A percentile compares a stretch with the other conserved stretches of the same genome.
Conservation (phyloP, 1,140 invertebrate species). For the Pantala flavescens region DNA sequence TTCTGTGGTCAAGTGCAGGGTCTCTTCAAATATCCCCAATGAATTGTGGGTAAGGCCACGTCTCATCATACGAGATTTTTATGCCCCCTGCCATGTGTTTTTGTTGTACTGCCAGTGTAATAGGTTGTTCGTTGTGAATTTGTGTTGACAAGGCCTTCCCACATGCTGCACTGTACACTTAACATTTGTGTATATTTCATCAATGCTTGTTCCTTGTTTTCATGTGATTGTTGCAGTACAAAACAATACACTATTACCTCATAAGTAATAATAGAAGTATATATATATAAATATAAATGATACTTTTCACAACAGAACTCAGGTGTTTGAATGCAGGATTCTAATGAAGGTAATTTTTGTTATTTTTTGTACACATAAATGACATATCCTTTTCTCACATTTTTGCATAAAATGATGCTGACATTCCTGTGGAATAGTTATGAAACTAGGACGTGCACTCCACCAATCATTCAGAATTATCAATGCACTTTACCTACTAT, state of each 20-base stretch:
- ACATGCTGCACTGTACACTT: slow-evolving; percentile 4
- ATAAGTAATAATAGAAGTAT: slow-evolving; percentile 11
- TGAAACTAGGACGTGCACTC: slow-evolving; percentile 4
- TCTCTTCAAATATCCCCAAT: slow-evolving; percentile 4
- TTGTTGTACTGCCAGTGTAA: background rate
- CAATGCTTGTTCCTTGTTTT: slow-evolving; percentile 9
- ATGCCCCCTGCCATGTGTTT: background rate
- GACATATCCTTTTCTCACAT: slow-evolving; percentile 3
- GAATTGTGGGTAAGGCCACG: too few relatives aligned
- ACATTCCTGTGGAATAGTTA: slow-evolving; percentile 9
- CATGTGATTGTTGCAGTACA: slow-evolving; percentile 9
- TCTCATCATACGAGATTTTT: background rate
- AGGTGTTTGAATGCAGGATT: slow-evolving; percentile 5
- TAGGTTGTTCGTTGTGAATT: slow-evolving; percentile 1
- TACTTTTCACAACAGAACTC: slow-evolving; percentile 9
- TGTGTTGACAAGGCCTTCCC: background rate
- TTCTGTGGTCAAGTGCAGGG: background rate
- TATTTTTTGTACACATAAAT: slow-evolving; percentile 11
- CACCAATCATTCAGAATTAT: slow-evolving; percentile 7
- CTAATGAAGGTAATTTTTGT: slow-evolving; percentile 10
- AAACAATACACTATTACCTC: slow-evolving; percentile 10
- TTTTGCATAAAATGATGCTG: background rate
- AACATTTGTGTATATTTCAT: slow-evolving; percentile 10
- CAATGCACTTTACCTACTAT: background rate
- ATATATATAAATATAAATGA: slow-evolving; percentile 10